phyloP scores from a whole-genome alignment of 2,113 vertebrate genomes.

The Albula goreensis region DNA sequence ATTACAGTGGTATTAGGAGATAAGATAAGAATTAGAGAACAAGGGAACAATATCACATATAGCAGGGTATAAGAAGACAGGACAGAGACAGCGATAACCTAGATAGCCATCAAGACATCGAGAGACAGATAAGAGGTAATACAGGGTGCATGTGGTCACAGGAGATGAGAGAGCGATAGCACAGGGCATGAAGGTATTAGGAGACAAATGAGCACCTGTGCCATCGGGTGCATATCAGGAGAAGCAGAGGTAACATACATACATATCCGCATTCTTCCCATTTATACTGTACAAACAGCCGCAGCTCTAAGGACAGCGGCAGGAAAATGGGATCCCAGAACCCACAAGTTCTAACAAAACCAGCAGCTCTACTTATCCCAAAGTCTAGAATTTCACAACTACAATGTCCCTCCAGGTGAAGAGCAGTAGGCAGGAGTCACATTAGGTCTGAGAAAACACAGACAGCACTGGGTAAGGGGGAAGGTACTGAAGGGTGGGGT shows the following conservation, averaged over 20 bases:
- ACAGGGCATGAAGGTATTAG: neutral
- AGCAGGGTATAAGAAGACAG: too few relatives aligned
- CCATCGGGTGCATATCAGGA: neutral
- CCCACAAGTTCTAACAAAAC: conserved; percentile 1
- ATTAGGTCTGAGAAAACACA: neutral
- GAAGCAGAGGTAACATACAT: neutral
- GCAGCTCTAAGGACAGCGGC: neutral
- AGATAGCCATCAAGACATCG: too few relatives aligned
- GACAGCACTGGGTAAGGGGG: neutral
- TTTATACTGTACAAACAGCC: neutral
- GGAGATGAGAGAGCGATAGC: neutral
- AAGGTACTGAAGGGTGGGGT: neutral
- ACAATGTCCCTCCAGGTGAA: neutral
- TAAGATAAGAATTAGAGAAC: too few relatives aligned
- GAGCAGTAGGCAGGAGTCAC: neutral
- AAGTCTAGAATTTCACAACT: neutral
- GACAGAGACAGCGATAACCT: too few relatives aligned
- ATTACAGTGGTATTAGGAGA: too few relatives aligned
- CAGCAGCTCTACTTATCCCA: neutral
- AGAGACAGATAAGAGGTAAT: too few relatives aligned
- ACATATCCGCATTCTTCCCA: neutral
- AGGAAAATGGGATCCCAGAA: neutral
- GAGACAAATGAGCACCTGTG: neutral
- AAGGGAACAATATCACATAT: too few relatives aligned
- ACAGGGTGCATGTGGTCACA: too few relatives aligned